A percentile compares a stretch with the other conserved stretches of the same genome.
Evolutionary conservation across 2,113 vertebrate species (phyloP).

Genomic region (Sorex fumeus): DNA sequence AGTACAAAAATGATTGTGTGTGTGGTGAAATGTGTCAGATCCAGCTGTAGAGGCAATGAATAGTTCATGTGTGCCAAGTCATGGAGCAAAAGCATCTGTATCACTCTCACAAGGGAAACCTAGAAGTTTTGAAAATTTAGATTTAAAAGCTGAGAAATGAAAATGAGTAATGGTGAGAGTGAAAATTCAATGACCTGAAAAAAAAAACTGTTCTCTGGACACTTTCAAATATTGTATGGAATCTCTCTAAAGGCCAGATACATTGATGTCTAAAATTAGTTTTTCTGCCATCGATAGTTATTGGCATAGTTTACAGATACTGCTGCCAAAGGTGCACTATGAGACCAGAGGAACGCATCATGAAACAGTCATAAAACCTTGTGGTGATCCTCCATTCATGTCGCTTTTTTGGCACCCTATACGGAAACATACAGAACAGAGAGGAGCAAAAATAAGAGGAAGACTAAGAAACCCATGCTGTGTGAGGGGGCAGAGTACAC

Average conservation of each 20-base stretch:
- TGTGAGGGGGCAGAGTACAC: not conserved
- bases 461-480: not conserved
- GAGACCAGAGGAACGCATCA: not conserved
- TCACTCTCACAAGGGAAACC: not conserved
- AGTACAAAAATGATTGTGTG: slow-evolving; percentile 60
- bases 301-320: not conserved
- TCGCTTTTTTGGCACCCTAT: not conserved
- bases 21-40: slow-evolving; percentile 26
- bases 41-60: slow-evolving; percentile 9
- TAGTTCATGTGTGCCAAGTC: not conserved
- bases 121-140: not conserved
- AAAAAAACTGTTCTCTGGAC: not conserved
- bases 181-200: not conserved
- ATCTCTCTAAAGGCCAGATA: not conserved
- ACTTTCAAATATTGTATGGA: not conserved
- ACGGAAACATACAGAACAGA: not conserved
- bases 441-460: not conserved
- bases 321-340: not conserved
- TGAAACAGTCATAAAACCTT: not conserved
- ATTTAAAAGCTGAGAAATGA: not conserved
- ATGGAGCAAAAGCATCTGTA: not conserved
- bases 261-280: not conserved
- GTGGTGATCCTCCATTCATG: not conserved
- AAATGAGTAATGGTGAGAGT: not conserved
- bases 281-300: not conserved